These are phyloP conservation scores for Hydrophis major DNA, from an alignment of 2,797 vertebrate genomes.

Conservation along the genomic window DNA sequence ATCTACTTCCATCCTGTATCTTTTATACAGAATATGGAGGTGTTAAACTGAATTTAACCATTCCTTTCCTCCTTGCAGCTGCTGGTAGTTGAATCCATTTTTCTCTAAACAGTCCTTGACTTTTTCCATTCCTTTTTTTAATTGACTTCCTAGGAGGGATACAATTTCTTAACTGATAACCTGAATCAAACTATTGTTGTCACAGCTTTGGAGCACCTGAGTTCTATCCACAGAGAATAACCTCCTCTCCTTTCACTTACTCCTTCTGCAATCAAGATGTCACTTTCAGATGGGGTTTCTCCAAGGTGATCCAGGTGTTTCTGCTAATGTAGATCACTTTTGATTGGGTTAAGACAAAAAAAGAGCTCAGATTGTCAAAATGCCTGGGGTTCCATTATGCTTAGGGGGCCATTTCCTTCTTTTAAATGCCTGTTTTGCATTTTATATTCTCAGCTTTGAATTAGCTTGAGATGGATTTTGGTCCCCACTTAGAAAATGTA, in stretches of 20 bases:
- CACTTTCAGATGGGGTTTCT: not conserved
- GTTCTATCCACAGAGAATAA: not conserved
- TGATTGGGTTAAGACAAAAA: constrained; percentile 6
- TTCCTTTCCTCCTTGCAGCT: not conserved
- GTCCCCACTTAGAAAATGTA: not conserved
- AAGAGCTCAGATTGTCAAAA: not conserved
- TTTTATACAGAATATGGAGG: not conserved
- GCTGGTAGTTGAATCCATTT: not conserved
- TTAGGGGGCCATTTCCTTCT: not conserved
- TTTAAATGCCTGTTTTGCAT: not conserved
- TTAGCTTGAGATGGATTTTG: not conserved
- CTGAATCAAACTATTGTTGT: not conserved
- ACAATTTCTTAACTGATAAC: not conserved
- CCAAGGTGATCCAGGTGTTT: constrained; percentile 21
- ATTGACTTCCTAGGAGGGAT: not conserved
- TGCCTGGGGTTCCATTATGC: not conserved
- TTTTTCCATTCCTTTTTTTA: not conserved
- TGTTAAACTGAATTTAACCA: not conserved
- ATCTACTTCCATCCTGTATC: not conserved
- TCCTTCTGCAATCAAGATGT: not conserved
- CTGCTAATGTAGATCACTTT: not conserved
- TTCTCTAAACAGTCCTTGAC: not conserved
- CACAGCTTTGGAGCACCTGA: not conserved
- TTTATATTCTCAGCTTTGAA: not conserved
- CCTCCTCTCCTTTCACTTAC: not conserved